A percentile compares a stretch with the other conserved stretches of the same genome.
Conservation (phyloP, 2,888 invertebrate genomes). For the Yponomeuta evonymella region DNA sequence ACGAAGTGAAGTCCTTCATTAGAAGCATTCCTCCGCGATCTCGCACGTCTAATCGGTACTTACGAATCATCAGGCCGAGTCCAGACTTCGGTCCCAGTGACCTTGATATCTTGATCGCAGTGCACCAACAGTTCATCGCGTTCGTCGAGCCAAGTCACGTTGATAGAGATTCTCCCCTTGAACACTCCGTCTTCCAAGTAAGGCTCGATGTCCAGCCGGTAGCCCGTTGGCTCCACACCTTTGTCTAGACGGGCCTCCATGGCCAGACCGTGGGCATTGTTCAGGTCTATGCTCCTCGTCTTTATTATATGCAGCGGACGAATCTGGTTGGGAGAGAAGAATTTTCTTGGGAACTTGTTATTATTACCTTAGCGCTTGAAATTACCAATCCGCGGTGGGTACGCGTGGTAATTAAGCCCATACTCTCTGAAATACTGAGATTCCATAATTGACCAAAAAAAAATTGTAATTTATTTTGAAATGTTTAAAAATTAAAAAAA, state of each 20-base stretch:
- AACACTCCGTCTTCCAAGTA: conserved; percentile 79
- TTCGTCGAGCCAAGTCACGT: conserved; percentile 79
- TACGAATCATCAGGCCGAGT: conserved; percentile 38
- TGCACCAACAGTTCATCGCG: conserved; percentile 80
- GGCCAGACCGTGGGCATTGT: conserved; percentile 79
- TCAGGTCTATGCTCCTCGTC: conserved; percentile 81
- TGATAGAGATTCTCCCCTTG: conserved; percentile 81
- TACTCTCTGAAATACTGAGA: no score
- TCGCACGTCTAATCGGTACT: conserved; percentile 27
- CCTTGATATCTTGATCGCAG: conserved; percentile 78
- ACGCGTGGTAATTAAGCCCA: no score
- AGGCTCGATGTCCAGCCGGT: conserved; percentile 81
- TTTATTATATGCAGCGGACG: conserved; percentile 51
- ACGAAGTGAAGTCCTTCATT: not conserved
- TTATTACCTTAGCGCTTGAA: no score
- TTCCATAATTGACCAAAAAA: no score
- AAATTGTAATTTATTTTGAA: no score
- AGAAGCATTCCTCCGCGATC: not conserved
- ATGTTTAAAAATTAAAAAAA: no score
- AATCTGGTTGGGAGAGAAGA: not conserved
- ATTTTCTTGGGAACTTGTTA: not conserved
- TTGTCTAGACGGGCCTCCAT: conserved; percentile 79
- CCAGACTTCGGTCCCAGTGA: conserved; percentile 70
- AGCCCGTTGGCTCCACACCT: conserved; percentile 79
- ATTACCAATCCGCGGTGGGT: no score